These are phyloP conservation scores for Cheilinus undulatus DNA, from an alignment of 2,113 vertebrate genomes.

Conservation along the genomic window DNA sequence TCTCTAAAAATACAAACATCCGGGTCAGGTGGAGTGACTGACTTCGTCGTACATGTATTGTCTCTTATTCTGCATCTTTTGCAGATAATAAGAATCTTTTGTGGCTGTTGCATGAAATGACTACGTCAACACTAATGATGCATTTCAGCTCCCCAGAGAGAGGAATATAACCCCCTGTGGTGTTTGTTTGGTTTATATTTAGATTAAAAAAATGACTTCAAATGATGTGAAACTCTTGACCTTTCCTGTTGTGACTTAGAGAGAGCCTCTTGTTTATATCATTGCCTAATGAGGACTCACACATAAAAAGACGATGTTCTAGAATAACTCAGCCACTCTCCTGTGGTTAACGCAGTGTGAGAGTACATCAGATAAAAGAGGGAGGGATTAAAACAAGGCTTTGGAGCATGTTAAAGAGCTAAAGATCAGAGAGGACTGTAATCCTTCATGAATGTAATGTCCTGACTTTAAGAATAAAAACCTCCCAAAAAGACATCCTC, in stretches of 20 bases:
- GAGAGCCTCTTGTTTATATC: neutral
- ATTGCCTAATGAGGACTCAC: neutral
- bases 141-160: neutral
- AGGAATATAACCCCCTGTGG: neutral
- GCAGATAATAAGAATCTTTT: neutral
- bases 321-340: neutral
- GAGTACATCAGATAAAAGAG: conserved; percentile 43
- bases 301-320: no score
- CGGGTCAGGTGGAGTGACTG: neutral
- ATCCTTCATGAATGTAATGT: conserved; percentile 28
- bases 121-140: neutral
- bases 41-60: neutral
- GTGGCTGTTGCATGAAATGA: neutral
- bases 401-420: conserved; percentile 32
- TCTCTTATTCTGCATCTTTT: neutral
- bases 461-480: neutral
- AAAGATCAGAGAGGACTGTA: conserved; percentile 26
- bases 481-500: neutral
- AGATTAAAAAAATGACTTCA: neutral
- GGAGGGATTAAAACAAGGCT: conserved; percentile 38
- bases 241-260: conserved; percentile 5
- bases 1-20: conserved; percentile 7
- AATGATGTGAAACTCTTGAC: neutral
- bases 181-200: neutral
- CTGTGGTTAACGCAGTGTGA: conserved; percentile 43